A percentile compares a stretch with the other conserved stretches of the same genome.
These are phyloP conservation scores for Erythrolamprus reginae DNA, from an alignment of 2,113 vertebrate species.

Conservation along the genomic window DNA sequence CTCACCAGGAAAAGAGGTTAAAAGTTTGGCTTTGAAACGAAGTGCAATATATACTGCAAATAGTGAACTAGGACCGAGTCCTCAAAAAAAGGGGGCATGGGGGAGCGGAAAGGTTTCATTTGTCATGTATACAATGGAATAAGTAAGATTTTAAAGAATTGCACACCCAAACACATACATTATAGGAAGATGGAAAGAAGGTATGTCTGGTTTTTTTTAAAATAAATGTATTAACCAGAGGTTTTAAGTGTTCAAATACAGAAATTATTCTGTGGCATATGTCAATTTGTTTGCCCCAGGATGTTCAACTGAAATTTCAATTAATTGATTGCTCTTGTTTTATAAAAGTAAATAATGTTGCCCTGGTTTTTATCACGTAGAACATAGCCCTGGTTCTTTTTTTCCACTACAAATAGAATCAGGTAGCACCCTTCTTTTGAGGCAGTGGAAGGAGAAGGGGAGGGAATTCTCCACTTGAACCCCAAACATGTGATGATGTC, in stretches of 20 bases:
- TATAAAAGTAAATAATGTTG: conserved; percentile 25
- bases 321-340: conserved; percentile 41
- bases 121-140: conserved; percentile 48
- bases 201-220: conserved; percentile 25
- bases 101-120: conserved; percentile 51
- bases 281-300: conserved; percentile 20
- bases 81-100: conserved; percentile 49
- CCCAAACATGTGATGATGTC: no score
- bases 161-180: background rate
- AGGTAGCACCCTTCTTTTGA: conserved; percentile 27
- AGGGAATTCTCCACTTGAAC: background rate
- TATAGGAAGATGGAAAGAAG: conserved; percentile 12
- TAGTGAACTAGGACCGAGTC: conserved; percentile 58
- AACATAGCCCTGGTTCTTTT: background rate
- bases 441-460: conserved; percentile 26
- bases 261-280: conserved; percentile 47
- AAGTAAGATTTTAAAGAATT: conserved; percentile 42
- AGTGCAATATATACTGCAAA: conserved; percentile 67
- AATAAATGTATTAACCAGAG: conserved; percentile 51
- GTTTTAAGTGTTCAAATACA: conserved; percentile 46
- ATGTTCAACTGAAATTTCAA: conserved; percentile 44
- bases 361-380: conserved; percentile 37
- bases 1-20: conserved; percentile 26
- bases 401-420: conserved; percentile 23
- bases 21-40: conserved; percentile 52